Percentiles rank a stretch among this genome's conserved stretches.
These are phyloP conservation scores for Oscheius sp. DNA, from an alignment of 2,888 invertebrate genomes.

Conservation along the genomic window DNA sequence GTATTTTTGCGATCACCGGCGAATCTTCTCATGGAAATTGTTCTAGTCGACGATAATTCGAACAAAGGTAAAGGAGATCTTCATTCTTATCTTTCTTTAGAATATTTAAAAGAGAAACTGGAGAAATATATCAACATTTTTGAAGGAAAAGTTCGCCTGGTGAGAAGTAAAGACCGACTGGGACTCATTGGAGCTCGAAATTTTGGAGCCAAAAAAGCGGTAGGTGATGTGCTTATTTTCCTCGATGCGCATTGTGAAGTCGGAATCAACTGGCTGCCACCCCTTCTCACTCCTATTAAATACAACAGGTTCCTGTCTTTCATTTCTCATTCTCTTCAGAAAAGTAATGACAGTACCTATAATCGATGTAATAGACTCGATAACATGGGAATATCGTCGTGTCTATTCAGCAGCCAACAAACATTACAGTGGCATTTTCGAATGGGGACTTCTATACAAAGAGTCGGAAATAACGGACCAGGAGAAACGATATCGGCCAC, in stretches of 20 bases:
- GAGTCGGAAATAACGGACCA: constrained; percentile 90
- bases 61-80: constrained; percentile 71
- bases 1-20: constrained; percentile 73
- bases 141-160: constrained; percentile 86
- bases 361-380: constrained; percentile 95
- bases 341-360: constrained; percentile 94
- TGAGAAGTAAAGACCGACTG: constrained; percentile 87
- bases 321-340: too few relatives aligned
- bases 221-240: constrained; percentile 93
- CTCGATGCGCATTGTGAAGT: constrained; percentile 89
- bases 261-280: constrained; percentile 94
- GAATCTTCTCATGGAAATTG: constrained; percentile 73
- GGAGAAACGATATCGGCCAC: constrained; percentile 80
- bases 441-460: constrained; percentile 99
- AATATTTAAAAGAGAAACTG: constrained; percentile 83
- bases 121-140: constrained; percentile 85
- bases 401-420: constrained; percentile 80
- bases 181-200: constrained; percentile 84
- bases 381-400: constrained; percentile 89
- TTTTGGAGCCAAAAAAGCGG: constrained; percentile 63
- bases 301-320: constrained; percentile 76
- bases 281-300: constrained; percentile 91
- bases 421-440: constrained; percentile 85
- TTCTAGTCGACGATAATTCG: constrained; percentile 74
- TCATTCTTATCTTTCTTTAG: constrained; percentile 71